Conservation (phyloP, 2,888 invertebrate species). For the Schizotus pectinicornis region DNA sequence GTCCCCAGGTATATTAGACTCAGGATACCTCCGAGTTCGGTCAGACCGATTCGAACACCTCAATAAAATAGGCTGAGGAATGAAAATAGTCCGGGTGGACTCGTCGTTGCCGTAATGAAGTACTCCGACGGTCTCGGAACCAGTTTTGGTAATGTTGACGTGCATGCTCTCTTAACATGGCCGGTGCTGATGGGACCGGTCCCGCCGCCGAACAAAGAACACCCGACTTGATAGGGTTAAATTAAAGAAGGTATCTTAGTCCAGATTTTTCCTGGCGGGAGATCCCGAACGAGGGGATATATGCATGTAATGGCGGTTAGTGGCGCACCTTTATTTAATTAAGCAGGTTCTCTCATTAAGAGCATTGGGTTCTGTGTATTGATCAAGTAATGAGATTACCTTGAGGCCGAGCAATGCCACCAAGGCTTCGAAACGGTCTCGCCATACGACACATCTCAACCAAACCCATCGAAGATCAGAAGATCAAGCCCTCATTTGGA, state of each 20-base stretch:
- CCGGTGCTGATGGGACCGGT: conserved; percentile 51
- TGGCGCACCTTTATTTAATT: conserved; percentile 54
- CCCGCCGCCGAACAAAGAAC: conserved; percentile 43
- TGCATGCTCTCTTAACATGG: conserved; percentile 44
- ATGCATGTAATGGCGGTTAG: neutral
- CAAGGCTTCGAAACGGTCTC: conserved; percentile 36
- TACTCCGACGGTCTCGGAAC: conserved; percentile 41
- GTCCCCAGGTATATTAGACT: conserved; percentile 44
- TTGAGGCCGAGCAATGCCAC: conserved; percentile 53
- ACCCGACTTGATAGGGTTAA: neutral
- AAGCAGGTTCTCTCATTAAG: conserved; percentile 56
- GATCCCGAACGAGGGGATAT: too few species aligned
- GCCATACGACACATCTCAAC: conserved; percentile 10
- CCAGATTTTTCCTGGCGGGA: neutral
- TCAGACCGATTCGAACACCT: conserved; percentile 39
- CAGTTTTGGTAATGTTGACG: conserved; percentile 47
- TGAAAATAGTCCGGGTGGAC: conserved; percentile 42
- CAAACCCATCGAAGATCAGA: too few species aligned
- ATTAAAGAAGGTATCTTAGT: neutral
- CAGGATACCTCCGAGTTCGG: conserved; percentile 37
- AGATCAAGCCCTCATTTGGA: too few species aligned
- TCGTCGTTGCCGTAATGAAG: conserved; percentile 31
- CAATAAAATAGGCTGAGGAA: conserved; percentile 48
- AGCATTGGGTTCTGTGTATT: conserved; percentile 48
- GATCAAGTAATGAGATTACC: conserved; percentile 55